Base-by-base conservation (phyloP, 1,140 invertebrate species). In the Trichogramma pretiosum region DNA sequence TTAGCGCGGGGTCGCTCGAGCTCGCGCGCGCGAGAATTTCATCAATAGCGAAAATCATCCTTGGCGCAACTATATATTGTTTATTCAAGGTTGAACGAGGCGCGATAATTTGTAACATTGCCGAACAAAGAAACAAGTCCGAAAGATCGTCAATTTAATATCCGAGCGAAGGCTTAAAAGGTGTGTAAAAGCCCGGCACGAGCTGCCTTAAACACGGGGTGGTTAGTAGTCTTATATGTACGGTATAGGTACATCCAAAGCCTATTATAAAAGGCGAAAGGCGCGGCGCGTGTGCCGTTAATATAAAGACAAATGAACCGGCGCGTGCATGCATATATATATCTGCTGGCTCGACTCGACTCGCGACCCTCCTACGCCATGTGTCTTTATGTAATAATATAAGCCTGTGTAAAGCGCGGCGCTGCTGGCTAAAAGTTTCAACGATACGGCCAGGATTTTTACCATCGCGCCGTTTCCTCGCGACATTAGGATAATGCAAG, bases 251-350 rank as follows among this genome's bases (percentile, higher is more conserved):
- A n/a, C n/a, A 42, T 26, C 23, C 34, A 38, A 36, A 36, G 36
- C 32, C 34, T 42, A 48, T 46, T 50, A 53, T 52, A 44, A 26
- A 16, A 23, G 21, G 19, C 36, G n/a, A 22, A 54, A 40, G 41
- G 42, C 50, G 54, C 47, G 54, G 56, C 59, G 58, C 56, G n/a
- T n/a, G 55, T 55, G 52, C 49, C 47, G 63, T 58, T 67, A 67
- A 68, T 70, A 70, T 70, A 67, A 68, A 68, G 65, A 68, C 65
- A 70, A 67, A 70, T 68, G 66, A 67, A 68, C 61, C 64, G 48
- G 52, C 28, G 50, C 55, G 42, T n/a, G n/a, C n/a, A n/a, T n/a
- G n/a, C n/a, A n/a, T n/a, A n/a, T n/a, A n/a, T n/a, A n/a, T n/a
- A n/a, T n/a, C n/a, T n/a, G n/a, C n/a, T 46, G 19, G 16, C 34